phyloP scores from a whole-genome alignment of 1,140 invertebrate genomes.

The Hirudo medicinalis region DNA sequence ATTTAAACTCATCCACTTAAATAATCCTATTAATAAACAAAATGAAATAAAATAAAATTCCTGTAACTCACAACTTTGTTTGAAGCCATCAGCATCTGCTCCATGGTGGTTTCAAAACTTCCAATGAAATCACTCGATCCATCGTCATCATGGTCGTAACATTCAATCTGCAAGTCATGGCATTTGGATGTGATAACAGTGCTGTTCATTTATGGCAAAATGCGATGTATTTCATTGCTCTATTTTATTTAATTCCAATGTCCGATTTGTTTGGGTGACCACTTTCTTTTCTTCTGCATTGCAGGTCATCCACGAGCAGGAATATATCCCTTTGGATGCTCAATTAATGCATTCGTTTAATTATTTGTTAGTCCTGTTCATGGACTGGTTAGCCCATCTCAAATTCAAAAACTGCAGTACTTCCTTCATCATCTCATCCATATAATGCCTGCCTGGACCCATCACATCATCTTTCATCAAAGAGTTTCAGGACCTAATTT shows the following conservation, averaged over 20 bases:
- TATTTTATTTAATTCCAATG: background rate
- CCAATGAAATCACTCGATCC: slow-evolving; percentile 44
- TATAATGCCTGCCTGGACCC: no score
- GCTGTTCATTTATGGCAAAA: background rate
- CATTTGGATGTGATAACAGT: background rate
- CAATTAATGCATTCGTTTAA: background rate
- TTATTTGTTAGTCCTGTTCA: no score
- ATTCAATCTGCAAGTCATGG: slow-evolving; percentile 30
- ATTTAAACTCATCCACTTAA: background rate
- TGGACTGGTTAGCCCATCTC: no score
- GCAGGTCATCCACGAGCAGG: background rate
- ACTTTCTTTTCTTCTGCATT: background rate
- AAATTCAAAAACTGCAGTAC: no score
- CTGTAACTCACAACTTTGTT: slow-evolving; percentile 21
- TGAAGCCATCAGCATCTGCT: slow-evolving; percentile 32
- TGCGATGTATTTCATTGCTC: no score
- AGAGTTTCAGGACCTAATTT: no score
- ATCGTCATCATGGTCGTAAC: slow-evolving; percentile 43
- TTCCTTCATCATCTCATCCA: no score
- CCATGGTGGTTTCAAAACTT: slow-evolving; percentile 35
- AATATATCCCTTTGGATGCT: background rate
- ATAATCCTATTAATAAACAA: background rate
- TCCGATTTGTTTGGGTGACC: background rate
- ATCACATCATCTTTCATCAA: no score
- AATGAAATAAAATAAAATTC: background rate